These are phyloP conservation scores for Decapterus maruadsi DNA, from an alignment of 2,797 vertebrate species.

Conservation along the genomic window DNA sequence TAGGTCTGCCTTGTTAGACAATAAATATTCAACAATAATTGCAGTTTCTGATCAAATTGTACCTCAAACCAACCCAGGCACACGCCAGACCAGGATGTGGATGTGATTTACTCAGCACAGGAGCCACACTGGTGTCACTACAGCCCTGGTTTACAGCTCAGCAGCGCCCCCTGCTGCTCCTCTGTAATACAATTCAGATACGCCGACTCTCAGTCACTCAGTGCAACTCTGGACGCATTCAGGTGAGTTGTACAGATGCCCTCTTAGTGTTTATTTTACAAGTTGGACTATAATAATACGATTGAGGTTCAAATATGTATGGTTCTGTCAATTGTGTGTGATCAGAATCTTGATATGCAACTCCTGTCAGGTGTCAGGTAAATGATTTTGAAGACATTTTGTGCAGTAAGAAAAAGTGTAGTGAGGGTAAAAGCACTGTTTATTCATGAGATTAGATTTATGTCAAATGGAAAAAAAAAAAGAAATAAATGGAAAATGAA, in stretches of 20 bases:
- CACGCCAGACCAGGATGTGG: neutral
- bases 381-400: too few relatives aligned
- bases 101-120: neutral
- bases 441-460: too few relatives aligned
- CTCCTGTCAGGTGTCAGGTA: too few relatives aligned
- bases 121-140: too few relatives aligned
- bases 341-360: too few relatives aligned
- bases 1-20: neutral
- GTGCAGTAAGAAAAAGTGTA: too few relatives aligned
- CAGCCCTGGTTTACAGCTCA: neutral
- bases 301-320: neutral
- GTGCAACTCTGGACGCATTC: neutral
- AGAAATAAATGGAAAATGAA: too few relatives aligned
- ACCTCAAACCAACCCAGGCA: neutral
- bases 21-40: neutral
- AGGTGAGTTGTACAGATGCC: slow-evolving; percentile 8
- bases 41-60: neutral
- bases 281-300: slow-evolving; percentile 27
- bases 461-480: too few relatives aligned
- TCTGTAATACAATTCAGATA: too few relatives aligned
- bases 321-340: neutral
- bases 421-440: too few relatives aligned
- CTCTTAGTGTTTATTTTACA: slow-evolving; percentile 10
- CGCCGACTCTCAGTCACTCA: too few relatives aligned
- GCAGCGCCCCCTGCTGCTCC: slow-evolving; percentile 31